Evolutionary conservation across 2,888 invertebrate genomes (phyloP), one percentile per base, ranked within the genome.

Genomic region (Lissonota sp.): DNA sequence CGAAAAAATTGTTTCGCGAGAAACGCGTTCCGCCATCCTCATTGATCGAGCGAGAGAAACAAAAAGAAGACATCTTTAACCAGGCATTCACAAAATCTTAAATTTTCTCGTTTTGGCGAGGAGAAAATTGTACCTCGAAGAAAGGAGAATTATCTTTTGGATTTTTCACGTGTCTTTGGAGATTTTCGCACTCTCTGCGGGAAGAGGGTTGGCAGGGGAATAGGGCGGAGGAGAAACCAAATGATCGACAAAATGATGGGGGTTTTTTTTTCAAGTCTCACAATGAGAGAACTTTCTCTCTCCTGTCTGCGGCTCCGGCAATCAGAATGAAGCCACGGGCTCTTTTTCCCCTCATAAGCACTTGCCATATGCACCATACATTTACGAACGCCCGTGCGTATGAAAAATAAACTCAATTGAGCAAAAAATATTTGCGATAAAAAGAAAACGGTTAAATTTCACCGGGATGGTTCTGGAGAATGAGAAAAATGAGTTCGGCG

Each of bases 1-100:
- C 49, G 42, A 69, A 62, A 49, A 62, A 73, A 79, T 76, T 60
- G 12, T 57, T 79, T 82, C 72, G 26, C 49, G 39, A 49, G 51
- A 66, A 49, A 49, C 10, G 44, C 44, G 10, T 44, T 26, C 26
- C 26, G 26, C 26, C 1, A 26, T 26, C 26, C 26, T 26, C 26
- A 26, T 26, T 26, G 26, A 26, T 26, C 26, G 26, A 26, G 26
- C 1, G 26, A 26, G 26, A 26, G 26, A 26, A 26, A 26, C 26
- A 26, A 26, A 26, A 26, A 26, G 26, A 3, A 26, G 26, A 26
- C 26, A 26, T 26, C 26, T 26, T 26, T 26, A 26, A 26, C 26
- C 26, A 26, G 1, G 26, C 26, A 26, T 3, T 1, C 26, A 26
- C 26, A 26, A 26, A 26, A 26, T 26, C 26, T 26, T 26, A 3